Percentiles rank a stretch among this genome's conserved stretches.
These are phyloP conservation scores for Mythimna pallens DNA, from an alignment of 2,888 invertebrate genomes.

Conservation along the genomic window DNA sequence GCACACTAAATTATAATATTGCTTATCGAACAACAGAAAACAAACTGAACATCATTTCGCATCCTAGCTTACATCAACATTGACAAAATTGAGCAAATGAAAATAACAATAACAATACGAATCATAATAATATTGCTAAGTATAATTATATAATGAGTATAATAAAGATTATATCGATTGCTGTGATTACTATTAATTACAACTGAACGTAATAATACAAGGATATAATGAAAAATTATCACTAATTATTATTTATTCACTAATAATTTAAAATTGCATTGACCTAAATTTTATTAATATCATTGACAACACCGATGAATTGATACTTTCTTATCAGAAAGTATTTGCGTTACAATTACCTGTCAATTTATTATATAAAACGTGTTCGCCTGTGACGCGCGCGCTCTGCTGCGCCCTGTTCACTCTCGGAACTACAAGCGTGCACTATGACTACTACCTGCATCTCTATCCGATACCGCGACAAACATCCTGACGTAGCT, in stretches of 20 bases:
- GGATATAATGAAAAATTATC: constrained; percentile 75
- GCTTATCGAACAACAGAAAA: constrained; percentile 76
- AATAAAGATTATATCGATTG: constrained; percentile 80
- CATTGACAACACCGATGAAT: constrained; percentile 83
- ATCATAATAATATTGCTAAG: constrained; percentile 77
- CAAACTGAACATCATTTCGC: constrained; percentile 79
- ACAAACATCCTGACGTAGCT: constrained; percentile 74
- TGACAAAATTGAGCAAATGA: constrained; percentile 90
- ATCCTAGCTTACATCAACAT: constrained; percentile 86
- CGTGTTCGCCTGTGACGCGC: constrained; percentile 19
- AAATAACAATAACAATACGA: constrained; percentile 88
- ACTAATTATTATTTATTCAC: constrained; percentile 72
- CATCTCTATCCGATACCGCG: constrained; percentile 67
- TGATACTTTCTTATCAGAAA: constrained; percentile 73
- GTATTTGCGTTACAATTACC: constrained; percentile 79
- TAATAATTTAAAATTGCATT: constrained; percentile 83
- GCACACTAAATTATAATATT: constrained; percentile 65
- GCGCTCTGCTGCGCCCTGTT: constrained; percentile 9
- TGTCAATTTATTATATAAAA: constrained; percentile 52
- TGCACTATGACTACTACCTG: constrained; percentile 71
- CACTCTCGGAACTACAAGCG: constrained; percentile 69
- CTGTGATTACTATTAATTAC: constrained; percentile 77
- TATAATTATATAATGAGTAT: constrained; percentile 81
- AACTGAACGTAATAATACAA: constrained; percentile 73
- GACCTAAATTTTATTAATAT: constrained; percentile 82